phyloP scores from a whole-genome alignment of 2,888 invertebrate genomes.

The Coremacera marginata region DNA sequence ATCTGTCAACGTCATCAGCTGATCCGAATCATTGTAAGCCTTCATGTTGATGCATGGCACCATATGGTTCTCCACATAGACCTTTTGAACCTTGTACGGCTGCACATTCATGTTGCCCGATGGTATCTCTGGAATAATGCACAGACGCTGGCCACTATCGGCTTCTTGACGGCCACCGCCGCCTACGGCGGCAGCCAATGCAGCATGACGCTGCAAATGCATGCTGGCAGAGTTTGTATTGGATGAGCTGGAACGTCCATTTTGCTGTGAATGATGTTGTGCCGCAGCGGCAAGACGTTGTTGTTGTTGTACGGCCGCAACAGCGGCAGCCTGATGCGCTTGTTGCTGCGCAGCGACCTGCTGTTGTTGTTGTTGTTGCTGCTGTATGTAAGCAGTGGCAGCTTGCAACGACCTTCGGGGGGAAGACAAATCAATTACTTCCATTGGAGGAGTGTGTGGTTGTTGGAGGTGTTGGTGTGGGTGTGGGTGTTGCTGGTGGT shows the following conservation, averaged over 20 bases:
- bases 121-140: conserved; percentile 79
- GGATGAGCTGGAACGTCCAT: conserved; percentile 50
- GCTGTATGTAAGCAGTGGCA: conserved; percentile 60
- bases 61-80: conserved; percentile 83
- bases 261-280: conserved; percentile 61
- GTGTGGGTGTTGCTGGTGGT: conserved; percentile 41
- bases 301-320: conserved; percentile 54
- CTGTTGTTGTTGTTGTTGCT: conserved; percentile 57
- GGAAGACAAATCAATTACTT: conserved; percentile 72
- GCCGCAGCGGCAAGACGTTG: conserved; percentile 52
- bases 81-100: conserved; percentile 85
- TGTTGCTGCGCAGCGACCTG: conserved; percentile 52
- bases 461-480: conserved; percentile 45
- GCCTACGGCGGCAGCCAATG: conserved; percentile 54
- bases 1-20: conserved; percentile 86
- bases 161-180: conserved; percentile 54
- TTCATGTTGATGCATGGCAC: conserved; percentile 90
- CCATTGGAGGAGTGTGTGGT: conserved; percentile 60
- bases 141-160: conserved; percentile 68
- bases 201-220: conserved; percentile 69
- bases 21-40: conserved; percentile 84
- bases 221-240: conserved; percentile 67
- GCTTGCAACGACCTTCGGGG: conserved; percentile 70
- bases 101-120: conserved; percentile 77
- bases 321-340: conserved; percentile 57